Base-by-base conservation (phyloP, 2,888 invertebrate genomes). In the Stomorhina lunata region DNA sequence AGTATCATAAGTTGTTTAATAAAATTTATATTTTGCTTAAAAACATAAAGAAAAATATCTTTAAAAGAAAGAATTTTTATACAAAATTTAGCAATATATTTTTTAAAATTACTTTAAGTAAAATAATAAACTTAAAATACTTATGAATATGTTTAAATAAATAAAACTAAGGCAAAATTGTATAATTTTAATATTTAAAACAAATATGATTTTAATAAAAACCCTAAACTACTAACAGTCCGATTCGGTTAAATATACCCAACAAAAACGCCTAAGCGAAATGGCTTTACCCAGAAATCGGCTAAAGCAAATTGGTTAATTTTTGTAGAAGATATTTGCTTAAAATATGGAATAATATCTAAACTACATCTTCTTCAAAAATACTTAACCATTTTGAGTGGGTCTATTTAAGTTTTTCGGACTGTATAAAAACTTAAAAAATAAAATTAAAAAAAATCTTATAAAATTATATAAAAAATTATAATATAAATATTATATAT, bases 1-100 rank as follows among this genome's bases (percentile, higher is more conserved):
- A n/a, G n/a, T n/a, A n/a, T n/a, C n/a, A n/a, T n/a, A n/a, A n/a
- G n/a, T n/a, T n/a, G n/a, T n/a, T n/a, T n/a, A n/a, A n/a, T 5
- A 63, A 25, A 25, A 37, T 17, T 17, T 17, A 7, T 43, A 37
- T 37, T 7, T 12, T 37, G 10, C 10, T 10, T 27, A 34, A 50
- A 7, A 53, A 40, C 4, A 68, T n/a, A n/a, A n/a, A n/a, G n/a
- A 37, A 27, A 22, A 25, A 25, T 45, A 7, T 45, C 15, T 43
- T 17, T 1, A 9, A n/a, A n/a, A 20, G 34, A 27, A 20, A 40
- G 20, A 17, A 25, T 34, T 63, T 63, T 71, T 69, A 37, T 68
- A 69, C 32, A 68, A 73, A 40, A 55, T 68, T 48, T 65, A 80
- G 69, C 80, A 80, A 76, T 65, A 76, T 76, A n/a, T n/a, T n/a